phyloP scores from a whole-genome alignment of 2,113 vertebrate genomes.

The Pedionomus torquatus region DNA sequence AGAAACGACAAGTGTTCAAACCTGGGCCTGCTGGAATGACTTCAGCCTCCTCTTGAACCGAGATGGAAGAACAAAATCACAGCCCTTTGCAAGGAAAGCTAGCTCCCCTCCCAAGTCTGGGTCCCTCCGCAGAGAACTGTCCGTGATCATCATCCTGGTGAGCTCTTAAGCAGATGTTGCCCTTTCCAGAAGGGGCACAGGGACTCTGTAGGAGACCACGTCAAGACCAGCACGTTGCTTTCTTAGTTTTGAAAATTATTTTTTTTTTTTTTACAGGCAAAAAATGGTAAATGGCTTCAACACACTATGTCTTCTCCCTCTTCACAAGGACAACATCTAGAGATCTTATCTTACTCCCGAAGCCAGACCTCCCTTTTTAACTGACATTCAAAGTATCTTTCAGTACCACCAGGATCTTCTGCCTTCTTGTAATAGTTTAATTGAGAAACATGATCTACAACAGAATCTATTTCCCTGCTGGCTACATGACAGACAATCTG shows the following conservation, averaged over 20 bases:
- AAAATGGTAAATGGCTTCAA: conserved; percentile 59
- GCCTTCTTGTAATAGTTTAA: conserved; percentile 77
- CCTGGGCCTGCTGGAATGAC: conserved; percentile 97
- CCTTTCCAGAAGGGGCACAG: conserved; percentile 61
- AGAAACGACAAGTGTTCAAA: conserved; percentile 76
- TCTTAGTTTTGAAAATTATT: conserved; percentile 26
- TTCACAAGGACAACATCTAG: conserved; percentile 67
- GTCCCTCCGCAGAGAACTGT: conserved; percentile 93
- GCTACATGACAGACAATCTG: conserved; percentile 81
- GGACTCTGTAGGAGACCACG: conserved; percentile 66
- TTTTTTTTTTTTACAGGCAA: conserved; percentile 32
- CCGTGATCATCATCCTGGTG: conserved; percentile 98
- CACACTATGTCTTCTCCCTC: conserved; percentile 69
- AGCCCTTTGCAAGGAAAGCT: conserved; percentile 95
- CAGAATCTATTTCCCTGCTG: conserved; percentile 81
- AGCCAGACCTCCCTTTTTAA: conserved; percentile 60
- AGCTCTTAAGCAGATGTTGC: conserved; percentile 63
- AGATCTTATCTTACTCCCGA: conserved; percentile 70
- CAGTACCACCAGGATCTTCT: conserved; percentile 80
- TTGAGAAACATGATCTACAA: conserved; percentile 88
- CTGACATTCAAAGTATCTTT: conserved; percentile 78
- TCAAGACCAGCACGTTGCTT: conserved; percentile 59
- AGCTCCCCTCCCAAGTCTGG: conserved; percentile 97
- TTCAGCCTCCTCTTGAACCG: conserved; percentile 98
- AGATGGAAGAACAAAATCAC: conserved; percentile 98